Percentiles rank a stretch among this genome's conserved stretches.
These are phyloP conservation scores for Leptopilina myrica DNA, from an alignment of 2,888 invertebrate species.

Conservation along the genomic window DNA sequence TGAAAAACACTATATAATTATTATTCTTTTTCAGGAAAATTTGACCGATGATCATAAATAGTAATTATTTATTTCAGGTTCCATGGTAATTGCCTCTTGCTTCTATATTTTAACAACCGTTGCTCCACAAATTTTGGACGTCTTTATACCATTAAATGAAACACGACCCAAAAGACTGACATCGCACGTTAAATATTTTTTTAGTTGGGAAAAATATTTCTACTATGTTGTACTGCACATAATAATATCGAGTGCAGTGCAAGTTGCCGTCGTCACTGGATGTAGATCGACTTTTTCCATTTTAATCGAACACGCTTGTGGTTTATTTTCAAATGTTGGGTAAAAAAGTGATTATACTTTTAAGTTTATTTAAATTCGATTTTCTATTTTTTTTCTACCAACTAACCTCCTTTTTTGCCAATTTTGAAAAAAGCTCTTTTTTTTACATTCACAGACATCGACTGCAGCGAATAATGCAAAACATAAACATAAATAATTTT, in stretches of 20 bases:
- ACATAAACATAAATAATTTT: background rate
- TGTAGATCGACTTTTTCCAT: constrained; percentile 26
- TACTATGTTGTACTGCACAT: constrained; percentile 34
- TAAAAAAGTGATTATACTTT: background rate
- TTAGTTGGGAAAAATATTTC: constrained; percentile 40
- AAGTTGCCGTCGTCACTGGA: background rate
- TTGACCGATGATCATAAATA: too few relatives aligned
- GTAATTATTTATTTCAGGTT: constrained; percentile 1
- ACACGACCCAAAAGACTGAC: constrained; percentile 31
- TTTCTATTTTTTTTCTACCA: too few relatives aligned
- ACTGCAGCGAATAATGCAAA: background rate
- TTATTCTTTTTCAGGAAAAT: too few relatives aligned
- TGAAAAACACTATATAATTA: too few relatives aligned
- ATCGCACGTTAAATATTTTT: constrained; percentile 20
- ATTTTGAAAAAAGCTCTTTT: too few relatives aligned
- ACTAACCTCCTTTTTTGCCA: too few relatives aligned
- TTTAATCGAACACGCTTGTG: constrained; percentile 18
- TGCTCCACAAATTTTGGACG: constrained; percentile 31
- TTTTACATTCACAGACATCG: background rate
- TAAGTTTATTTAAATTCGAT: too few relatives aligned
- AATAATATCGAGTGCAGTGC: background rate
- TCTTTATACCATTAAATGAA: constrained; percentile 43
- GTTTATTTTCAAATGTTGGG: constrained; percentile 30
- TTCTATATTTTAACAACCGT: constrained; percentile 36
- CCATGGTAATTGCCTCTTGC: background rate